Evolutionary conservation across 1,140 invertebrate genomes (phyloP).

Genomic region (Dufourea novaeangliae): DNA sequence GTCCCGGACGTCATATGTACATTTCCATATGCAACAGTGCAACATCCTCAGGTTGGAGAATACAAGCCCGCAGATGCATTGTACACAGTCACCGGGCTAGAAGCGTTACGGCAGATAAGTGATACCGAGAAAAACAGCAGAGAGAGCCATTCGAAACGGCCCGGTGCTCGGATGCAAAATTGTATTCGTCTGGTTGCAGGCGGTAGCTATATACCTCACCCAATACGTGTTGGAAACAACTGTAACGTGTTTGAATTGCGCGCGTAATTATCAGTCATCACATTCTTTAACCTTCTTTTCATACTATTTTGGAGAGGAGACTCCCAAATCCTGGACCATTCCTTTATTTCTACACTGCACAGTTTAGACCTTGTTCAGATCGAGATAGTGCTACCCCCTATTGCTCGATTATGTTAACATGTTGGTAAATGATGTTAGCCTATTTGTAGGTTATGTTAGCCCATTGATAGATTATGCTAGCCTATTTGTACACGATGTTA

Average conservation of each 20-base stretch:
- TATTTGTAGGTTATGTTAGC: too few relatives aligned
- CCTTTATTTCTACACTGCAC: background rate
- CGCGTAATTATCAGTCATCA: constrained; percentile 1
- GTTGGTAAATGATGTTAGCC: too few relatives aligned
- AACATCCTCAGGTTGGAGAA: constrained; percentile 11
- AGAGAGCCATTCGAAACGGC: constrained; percentile 55
- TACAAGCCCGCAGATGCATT: constrained; percentile 49
- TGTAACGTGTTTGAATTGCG: background rate
- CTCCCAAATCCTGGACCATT: too few relatives aligned
- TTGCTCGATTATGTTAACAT: too few relatives aligned
- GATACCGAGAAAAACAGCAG: constrained; percentile 41
- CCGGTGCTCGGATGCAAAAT: constrained; percentile 26
- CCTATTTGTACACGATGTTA: too few relatives aligned
- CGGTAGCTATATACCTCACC: background rate
- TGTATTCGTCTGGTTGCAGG: background rate
- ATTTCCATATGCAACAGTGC: constrained; percentile 29
- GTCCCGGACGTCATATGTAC: constrained; percentile 13
- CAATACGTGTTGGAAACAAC: constrained; percentile 18
- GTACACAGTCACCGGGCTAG: constrained; percentile 43
- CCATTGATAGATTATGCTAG: too few relatives aligned
- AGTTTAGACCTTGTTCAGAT: background rate
- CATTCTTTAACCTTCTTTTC: background rate
- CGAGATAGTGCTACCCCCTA: too few relatives aligned
- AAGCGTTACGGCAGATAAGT: constrained; percentile 52
- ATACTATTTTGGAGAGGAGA: background rate